A percentile compares a stretch with the other conserved stretches of the same genome.
Conservation (phyloP, 2,113 vertebrate genomes). For the Burhinus oedicnemus region DNA sequence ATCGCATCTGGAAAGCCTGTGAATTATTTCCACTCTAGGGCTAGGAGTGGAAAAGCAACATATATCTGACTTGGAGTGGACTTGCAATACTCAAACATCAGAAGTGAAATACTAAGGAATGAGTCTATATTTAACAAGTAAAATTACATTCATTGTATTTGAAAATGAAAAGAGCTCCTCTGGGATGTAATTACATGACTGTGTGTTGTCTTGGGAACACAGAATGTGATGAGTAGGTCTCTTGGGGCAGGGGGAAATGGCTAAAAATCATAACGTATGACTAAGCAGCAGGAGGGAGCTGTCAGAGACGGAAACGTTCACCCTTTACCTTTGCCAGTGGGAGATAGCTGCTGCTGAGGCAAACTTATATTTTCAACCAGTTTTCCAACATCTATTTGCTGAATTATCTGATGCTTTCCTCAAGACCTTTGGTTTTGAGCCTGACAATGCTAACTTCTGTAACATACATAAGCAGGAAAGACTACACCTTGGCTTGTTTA, state of each 20-base stretch:
- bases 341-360: background rate
- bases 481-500: background rate
- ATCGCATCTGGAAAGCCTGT: background rate
- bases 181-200: constrained; percentile 45
- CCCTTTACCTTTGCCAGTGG: background rate
- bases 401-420: background rate
- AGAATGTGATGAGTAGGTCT: background rate
- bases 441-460: background rate
- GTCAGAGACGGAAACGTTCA: background rate
- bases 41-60: background rate
- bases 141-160: constrained; percentile 16
- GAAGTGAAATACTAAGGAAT: background rate
- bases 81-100: background rate
- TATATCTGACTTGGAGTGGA: background rate
- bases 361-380: background rate
- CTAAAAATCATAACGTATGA: background rate
- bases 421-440: background rate
- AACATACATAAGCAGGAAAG: background rate
- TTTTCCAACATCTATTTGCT: background rate
- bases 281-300: background rate
- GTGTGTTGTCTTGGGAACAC: background rate
- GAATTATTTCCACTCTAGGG: background rate
- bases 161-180: constrained; percentile 7
- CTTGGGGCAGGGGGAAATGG: background rate
- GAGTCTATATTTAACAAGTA: constrained; percentile 27